Evolutionary conservation across 2,888 invertebrate genomes (phyloP), one percentile per base, ranked within the genome.

Genomic region (Hemithea aestivaria): DNA sequence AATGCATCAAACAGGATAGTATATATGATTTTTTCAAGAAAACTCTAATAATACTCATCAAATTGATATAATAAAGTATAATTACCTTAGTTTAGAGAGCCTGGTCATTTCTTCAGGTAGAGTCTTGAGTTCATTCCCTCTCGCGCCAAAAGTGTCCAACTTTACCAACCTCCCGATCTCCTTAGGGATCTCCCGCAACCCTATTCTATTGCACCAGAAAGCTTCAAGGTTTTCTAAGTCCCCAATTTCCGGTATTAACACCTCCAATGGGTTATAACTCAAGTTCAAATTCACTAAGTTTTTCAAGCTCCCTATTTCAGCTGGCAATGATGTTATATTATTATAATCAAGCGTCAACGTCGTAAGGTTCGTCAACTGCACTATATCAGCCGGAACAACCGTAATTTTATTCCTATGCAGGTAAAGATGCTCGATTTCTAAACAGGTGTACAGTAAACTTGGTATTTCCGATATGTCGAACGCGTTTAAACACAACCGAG

Each of bases 291-390:
- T 89, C 26, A 89, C 88, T 25, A 92, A 73, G 41, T 89, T 87
- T 53, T 87, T 87, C 52, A 92, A 69, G 46, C 87, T 77, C 26
- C 88, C 89, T 49, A 92, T 81, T 48, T 89, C 89, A n/a, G 79
- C 53, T 1, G 92, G 92, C 60, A 92, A 87, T 10, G 78, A 77
- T 43, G 75, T 81, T 41, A 92, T 77, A 44, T 89, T 88, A 64
- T 92, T 92, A 62, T 91, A 92, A 61, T 92, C 92, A 55, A 92
- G 62, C 3, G 91, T 90, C 40, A 92, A 73, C 10, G 90, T 89
- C 32, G 90, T 89, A 16, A 92, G 66, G 46, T 90, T 90, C 32
- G 82, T 60, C 28, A 92, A 69, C 37, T 84, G 77, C 12, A 76
- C 78, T 41, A 92, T 72, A 55, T 85, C 78, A 26, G 78, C 73